phyloP scores from a whole-genome alignment of 1,140 invertebrate species.

The Micrasema minimum region DNA sequence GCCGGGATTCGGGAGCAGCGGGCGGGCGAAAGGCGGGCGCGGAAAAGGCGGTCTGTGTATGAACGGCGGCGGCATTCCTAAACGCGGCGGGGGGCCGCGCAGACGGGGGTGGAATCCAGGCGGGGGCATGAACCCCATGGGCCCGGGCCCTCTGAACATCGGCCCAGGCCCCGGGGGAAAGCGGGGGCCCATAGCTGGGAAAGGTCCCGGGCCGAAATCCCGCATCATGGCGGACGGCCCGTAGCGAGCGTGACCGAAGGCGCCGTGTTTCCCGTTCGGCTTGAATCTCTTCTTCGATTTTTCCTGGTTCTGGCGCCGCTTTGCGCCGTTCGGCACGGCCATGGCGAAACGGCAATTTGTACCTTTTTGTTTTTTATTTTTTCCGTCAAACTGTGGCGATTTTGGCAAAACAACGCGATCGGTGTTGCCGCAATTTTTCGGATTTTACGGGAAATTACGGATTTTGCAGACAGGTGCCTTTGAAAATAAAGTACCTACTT shows the following conservation, averaged over 20 bases:
- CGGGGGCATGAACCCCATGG: background rate
- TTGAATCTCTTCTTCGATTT: conserved; percentile 16
- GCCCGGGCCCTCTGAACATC: background rate
- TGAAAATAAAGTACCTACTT: background rate
- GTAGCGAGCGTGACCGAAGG: conserved; percentile 7
- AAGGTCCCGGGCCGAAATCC: conserved; percentile 11
- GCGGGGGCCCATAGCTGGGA: background rate
- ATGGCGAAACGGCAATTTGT: background rate
- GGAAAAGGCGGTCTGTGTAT: background rate
- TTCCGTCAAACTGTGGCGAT: conserved; percentile 7
- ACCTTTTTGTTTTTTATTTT: too few species aligned
- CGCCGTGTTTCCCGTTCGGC: conserved; percentile 5
- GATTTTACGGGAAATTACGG: background rate
- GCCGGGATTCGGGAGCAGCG: background rate
- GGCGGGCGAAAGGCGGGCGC: background rate
- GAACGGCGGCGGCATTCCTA: background rate
- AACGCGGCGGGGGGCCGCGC: background rate
- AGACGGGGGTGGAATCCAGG: background rate
- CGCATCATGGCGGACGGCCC: conserved; percentile 20
- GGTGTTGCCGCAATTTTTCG: conserved; percentile 17
- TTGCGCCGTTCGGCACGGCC: conserved; percentile 25
- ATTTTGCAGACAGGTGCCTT: too few species aligned
- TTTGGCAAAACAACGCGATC: conserved; percentile 5
- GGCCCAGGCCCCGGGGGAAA: too few species aligned
- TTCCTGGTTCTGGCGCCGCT: conserved; percentile 2